Evolutionary conservation across 2,888 invertebrate species (phyloP).

Genomic region (Dione vanillae): DNA sequence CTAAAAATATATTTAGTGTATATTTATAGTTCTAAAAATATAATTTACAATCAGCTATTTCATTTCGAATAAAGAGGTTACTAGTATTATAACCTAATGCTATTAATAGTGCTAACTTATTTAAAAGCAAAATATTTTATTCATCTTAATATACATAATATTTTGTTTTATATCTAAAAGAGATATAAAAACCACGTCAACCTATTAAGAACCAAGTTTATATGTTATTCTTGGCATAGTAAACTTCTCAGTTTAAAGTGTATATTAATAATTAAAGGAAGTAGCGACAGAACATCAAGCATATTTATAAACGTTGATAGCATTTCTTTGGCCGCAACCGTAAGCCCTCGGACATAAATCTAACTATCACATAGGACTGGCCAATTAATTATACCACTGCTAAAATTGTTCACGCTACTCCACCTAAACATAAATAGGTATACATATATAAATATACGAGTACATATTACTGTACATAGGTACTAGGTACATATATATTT

Average conservation of each 20-base stretch:
- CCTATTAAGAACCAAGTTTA: neutral
- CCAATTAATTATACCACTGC: slow-evolving; percentile 52
- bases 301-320: slow-evolving; percentile 43
- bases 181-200: too few species aligned
- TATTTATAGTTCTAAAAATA: too few species aligned
- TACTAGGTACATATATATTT: slow-evolving; percentile 37
- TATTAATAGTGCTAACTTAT: too few species aligned
- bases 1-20: too few species aligned
- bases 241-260: neutral
- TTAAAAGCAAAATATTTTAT: too few species aligned
- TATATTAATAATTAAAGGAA: slow-evolving; percentile 5
- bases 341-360: slow-evolving; percentile 45
- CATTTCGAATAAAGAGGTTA: too few species aligned
- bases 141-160: too few species aligned
- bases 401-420: slow-evolving; percentile 54
- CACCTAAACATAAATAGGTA: slow-evolving; percentile 50
- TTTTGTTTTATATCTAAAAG: too few species aligned
- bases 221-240: too few species aligned
- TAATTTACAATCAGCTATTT: too few species aligned
- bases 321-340: slow-evolving; percentile 42
- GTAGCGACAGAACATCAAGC: slow-evolving; percentile 20
- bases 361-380: slow-evolving; percentile 48
- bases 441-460: neutral
- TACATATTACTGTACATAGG: too few species aligned
- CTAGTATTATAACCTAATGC: too few species aligned